Conservation (phyloP, 2,797 vertebrate species). For the Pseudopleuronectes americanus region DNA sequence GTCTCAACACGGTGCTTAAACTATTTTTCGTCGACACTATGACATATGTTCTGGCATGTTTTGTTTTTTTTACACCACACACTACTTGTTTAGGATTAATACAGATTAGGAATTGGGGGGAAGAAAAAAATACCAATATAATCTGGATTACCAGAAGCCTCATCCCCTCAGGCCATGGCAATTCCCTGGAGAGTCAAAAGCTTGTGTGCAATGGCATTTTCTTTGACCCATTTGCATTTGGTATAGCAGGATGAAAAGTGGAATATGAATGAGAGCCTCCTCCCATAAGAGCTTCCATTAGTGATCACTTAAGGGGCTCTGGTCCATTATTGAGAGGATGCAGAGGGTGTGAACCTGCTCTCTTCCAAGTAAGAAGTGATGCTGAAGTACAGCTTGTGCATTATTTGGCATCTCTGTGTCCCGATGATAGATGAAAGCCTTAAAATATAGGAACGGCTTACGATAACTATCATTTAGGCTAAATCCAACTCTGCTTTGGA, state of each 20-base stretch:
- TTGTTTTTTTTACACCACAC: conserved; percentile 32
- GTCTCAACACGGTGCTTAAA: conserved; percentile 27
- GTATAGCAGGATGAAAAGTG: conserved; percentile 64
- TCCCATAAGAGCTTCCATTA: conserved; percentile 79
- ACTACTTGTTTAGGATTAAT: conserved; percentile 68
- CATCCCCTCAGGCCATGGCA: conserved; percentile 51
- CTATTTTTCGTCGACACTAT: conserved; percentile 39
- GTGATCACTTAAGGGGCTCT: conserved; percentile 78
- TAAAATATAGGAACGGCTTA: conserved; percentile 31
- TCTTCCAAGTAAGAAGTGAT: conserved; percentile 60
- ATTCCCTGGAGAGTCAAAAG: conserved; percentile 72
- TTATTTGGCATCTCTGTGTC: conserved; percentile 48
- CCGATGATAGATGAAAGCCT: conserved; percentile 38
- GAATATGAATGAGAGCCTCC: conserved; percentile 73
- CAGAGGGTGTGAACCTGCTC: conserved; percentile 64
- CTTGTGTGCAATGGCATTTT: conserved; percentile 61
- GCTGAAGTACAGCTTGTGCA: conserved; percentile 49
- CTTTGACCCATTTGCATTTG: conserved; percentile 73
- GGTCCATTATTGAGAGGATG: conserved; percentile 76
- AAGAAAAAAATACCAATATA: conserved; percentile 57
- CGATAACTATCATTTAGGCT: conserved; percentile 31
- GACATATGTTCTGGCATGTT: conserved; percentile 56
- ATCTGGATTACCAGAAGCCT: conserved; percentile 77
- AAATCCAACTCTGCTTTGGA: too few relatives aligned
- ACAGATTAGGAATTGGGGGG: conserved; percentile 51